Conservation (phyloP, 2,888 invertebrate genomes). For the Scrobipalpa atriplicella region DNA sequence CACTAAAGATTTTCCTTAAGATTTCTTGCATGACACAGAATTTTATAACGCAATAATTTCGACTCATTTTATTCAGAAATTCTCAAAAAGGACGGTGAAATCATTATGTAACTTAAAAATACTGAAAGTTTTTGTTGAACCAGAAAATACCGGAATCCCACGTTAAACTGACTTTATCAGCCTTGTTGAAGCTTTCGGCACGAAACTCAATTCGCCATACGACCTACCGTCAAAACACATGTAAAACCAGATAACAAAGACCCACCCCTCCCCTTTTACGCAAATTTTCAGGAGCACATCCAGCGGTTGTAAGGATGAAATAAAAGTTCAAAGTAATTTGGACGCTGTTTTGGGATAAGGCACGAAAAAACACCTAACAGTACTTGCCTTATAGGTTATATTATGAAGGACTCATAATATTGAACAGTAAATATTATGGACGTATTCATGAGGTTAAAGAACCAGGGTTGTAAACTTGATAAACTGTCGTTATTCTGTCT, state of each 20-base stretch:
- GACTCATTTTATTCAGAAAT: too few species aligned
- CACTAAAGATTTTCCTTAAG: neutral
- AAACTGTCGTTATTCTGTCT: conserved; percentile 15
- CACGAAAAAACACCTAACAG: conserved; percentile 33
- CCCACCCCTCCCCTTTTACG: neutral
- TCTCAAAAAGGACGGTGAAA: too few species aligned
- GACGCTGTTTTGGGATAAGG: conserved; percentile 32
- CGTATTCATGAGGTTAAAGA: conserved; percentile 9
- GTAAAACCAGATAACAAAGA: neutral
- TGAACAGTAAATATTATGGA: conserved; percentile 5
- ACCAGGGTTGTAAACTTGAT: neutral
- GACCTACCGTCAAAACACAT: conserved; percentile 32
- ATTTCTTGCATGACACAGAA: too few species aligned
- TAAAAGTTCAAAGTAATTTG: conserved; percentile 19
- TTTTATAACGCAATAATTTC: too few species aligned
- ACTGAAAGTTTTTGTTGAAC: too few species aligned
- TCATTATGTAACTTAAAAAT: too few species aligned
- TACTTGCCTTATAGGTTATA: conserved; percentile 26
- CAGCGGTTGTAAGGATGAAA: too few species aligned
- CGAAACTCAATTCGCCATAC: conserved; percentile 45
- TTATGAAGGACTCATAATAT: neutral
- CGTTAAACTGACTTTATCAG: conserved; percentile 41
- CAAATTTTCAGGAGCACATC: neutral
- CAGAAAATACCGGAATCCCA: conserved; percentile 27
- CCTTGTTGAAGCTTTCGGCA: conserved; percentile 53